Percentiles rank a stretch among this genome's conserved stretches.
These are phyloP conservation scores for Rhombomys opimus DNA, from an alignment of 2,113 vertebrate species.

Conservation along the genomic window DNA sequence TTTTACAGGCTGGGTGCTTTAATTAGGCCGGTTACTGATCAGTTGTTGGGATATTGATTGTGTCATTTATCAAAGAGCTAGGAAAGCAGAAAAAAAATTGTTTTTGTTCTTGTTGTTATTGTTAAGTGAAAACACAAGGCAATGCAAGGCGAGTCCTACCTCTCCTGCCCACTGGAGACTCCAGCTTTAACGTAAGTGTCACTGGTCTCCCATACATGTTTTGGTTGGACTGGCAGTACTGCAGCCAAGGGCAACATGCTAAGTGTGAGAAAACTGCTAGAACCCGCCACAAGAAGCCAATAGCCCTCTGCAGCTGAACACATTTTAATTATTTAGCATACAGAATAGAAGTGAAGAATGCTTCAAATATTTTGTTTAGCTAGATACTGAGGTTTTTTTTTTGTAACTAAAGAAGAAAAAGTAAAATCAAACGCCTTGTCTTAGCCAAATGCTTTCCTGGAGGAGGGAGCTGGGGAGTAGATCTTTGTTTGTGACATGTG, in stretches of 20 bases:
- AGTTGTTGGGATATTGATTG: slow-evolving; percentile 90
- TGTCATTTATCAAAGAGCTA: slow-evolving; percentile 88
- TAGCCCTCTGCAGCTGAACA: neutral
- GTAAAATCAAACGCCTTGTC: neutral
- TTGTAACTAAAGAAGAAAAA: neutral
- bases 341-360: neutral
- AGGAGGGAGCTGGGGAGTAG: neutral
- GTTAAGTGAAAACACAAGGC: slow-evolving; percentile 81
- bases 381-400: neutral
- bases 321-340: slow-evolving; percentile 37
- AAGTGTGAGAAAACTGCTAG: neutral
- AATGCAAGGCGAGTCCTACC: slow-evolving; percentile 18
- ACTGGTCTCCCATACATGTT: neutral
- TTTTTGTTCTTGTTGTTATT: slow-evolving; percentile 78
- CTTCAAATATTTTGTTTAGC: slow-evolving; percentile 53
- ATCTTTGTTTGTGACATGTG: neutral
- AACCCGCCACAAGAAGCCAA: neutral
- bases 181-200: slow-evolving; percentile 7
- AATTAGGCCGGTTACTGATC: slow-evolving; percentile 89
- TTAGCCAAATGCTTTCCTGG: slow-evolving; percentile 27
- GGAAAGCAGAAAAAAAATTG: slow-evolving; percentile 76
- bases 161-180: neutral
- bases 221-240: neutral
- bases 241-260: neutral
- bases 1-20: slow-evolving; percentile 90